Conservation (phyloP, 2,113 vertebrate species). For the Mirounga angustirostris region DNA sequence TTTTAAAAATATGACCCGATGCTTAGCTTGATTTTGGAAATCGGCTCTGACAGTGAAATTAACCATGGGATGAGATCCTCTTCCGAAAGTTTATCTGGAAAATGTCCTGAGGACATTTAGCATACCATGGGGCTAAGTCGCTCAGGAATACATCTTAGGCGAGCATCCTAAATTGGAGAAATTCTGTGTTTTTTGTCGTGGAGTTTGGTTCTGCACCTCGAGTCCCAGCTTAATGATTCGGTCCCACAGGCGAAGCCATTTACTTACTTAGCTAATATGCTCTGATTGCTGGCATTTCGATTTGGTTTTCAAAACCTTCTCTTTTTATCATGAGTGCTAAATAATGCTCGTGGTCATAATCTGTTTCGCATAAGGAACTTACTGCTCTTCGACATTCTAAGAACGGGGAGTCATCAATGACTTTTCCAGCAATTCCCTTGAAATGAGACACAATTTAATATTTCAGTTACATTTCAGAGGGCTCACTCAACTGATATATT, state of each 20-base stretch:
- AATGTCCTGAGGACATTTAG: background rate
- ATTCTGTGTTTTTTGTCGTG: background rate
- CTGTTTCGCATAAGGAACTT: too few relatives aligned
- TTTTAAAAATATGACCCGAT: background rate
- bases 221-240: background rate
- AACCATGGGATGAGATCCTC: background rate
- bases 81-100: background rate
- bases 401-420: background rate
- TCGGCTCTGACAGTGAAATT: background rate
- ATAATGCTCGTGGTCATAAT: background rate
- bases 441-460: background rate
- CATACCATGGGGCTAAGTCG: too few relatives aligned
- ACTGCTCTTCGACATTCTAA: fast-evolving
- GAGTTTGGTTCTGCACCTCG: background rate
- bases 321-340: background rate
- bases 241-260: fast-evolving
- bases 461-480: background rate
- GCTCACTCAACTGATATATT: background rate
- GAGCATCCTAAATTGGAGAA: background rate
- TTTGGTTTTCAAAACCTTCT: background rate
- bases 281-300: background rate
- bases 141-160: background rate
- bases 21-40: background rate
- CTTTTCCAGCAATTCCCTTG: background rate
- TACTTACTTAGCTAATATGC: background rate